phyloP scores from a whole-genome alignment of 1,140 invertebrate genomes.

The Hydropsyche tenuis region DNA sequence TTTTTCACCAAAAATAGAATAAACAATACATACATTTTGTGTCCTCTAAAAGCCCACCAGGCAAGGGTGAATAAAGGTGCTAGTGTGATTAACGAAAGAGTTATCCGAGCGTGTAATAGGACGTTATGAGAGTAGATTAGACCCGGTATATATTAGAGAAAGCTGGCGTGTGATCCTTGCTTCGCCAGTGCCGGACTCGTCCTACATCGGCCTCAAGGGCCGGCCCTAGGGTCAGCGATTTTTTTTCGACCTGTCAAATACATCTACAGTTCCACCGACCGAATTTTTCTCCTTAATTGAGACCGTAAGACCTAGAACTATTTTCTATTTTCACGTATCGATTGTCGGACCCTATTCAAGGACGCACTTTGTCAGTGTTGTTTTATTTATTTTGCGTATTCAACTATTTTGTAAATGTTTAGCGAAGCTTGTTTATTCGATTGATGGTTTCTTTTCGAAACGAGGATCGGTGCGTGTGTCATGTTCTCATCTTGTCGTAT shows the following conservation, averaged over 20 bases:
- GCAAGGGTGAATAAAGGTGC: constrained; percentile 17
- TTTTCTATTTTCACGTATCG: not conserved
- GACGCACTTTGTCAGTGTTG: too few species aligned
- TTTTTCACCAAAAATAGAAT: too few species aligned
- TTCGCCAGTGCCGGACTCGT: not conserved
- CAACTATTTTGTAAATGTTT: too few species aligned
- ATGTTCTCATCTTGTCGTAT: not conserved
- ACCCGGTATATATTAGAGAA: constrained; percentile 30
- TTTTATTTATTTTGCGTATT: too few species aligned
- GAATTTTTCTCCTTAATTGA: constrained; percentile 22
- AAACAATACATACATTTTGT: too few species aligned
- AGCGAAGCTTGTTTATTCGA: too few species aligned
- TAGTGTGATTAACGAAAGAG: constrained; percentile 50
- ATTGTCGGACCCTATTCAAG: not conserved
- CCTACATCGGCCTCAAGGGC: constrained; percentile 5
- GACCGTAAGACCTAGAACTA: not conserved
- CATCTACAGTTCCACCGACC: constrained; percentile 4
- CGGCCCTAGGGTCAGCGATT: constrained; percentile 16
- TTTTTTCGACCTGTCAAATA: constrained; percentile 15
- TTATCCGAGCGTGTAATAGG: constrained; percentile 48
- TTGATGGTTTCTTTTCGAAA: too few species aligned
- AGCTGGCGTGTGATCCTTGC: constrained; percentile 17
- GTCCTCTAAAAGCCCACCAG: not conserved
- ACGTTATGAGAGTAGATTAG: constrained; percentile 49
- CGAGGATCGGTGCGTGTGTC: too few species aligned